These are phyloP conservation scores for Pardosa pseudoannulata DNA, from an alignment of 2,888 invertebrate species.

Conservation along the genomic window DNA sequence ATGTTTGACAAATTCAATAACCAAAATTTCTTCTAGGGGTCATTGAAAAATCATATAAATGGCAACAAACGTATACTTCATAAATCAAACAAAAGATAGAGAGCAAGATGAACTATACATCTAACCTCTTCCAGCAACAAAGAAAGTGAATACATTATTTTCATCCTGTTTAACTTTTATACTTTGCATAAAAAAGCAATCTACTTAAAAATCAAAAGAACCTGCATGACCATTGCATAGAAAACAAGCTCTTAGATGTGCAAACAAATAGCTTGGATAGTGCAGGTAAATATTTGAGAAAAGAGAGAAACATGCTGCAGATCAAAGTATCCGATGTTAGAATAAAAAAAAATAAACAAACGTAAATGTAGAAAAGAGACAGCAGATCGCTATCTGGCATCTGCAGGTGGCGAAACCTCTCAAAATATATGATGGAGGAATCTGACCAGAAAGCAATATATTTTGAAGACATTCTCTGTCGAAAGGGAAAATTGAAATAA, in stretches of 20 bases:
- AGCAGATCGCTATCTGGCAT: not conserved
- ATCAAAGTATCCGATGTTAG: not conserved
- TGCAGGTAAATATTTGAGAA: conserved; percentile 4
- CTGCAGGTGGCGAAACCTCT: not conserved
- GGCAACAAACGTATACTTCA: too few relatives aligned
- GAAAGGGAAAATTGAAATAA: too few relatives aligned
- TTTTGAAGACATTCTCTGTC: not conserved
- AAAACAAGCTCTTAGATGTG: conserved; percentile 1
- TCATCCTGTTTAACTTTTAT: too few relatives aligned
- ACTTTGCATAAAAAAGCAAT: conserved; percentile 3
- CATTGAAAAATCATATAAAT: too few relatives aligned
- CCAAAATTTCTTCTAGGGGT: too few relatives aligned
- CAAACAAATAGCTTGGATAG: not conserved
- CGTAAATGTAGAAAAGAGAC: too few relatives aligned
- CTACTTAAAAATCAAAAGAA: not conserved
- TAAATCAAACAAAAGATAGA: too few relatives aligned
- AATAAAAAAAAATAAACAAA: too few relatives aligned
- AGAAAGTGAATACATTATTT: too few relatives aligned
- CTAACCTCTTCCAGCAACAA: too few relatives aligned
- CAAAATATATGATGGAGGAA: not conserved
- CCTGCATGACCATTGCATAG: not conserved
- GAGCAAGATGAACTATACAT: too few relatives aligned
- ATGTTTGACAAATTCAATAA: too few relatives aligned
- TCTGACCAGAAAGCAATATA: not conserved
- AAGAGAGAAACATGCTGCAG: not conserved